Conservation (phyloP, 2,113 vertebrate species). For the Boleophthalmus pectinirostris region DNA sequence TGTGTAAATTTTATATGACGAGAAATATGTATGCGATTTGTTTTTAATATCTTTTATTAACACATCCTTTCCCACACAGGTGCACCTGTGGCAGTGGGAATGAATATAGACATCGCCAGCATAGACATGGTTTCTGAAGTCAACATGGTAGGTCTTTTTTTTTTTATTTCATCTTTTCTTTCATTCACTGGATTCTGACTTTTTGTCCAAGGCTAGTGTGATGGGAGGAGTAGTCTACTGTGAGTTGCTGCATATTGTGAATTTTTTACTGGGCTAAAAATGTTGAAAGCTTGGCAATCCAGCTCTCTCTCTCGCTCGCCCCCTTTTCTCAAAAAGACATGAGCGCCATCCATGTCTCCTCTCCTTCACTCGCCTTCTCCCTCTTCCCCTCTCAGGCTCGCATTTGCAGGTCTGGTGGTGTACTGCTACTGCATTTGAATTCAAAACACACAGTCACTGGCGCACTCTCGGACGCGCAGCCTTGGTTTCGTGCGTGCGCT, state of each 20-base stretch:
- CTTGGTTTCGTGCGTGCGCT: constrained; percentile 50
- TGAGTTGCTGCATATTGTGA: constrained; percentile 16
- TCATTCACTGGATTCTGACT: constrained; percentile 22
- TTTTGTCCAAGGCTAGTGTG: constrained; percentile 26
- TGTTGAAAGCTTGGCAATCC: constrained; percentile 22
- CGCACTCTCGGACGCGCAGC: constrained; percentile 71
- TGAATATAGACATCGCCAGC: constrained; percentile 99
- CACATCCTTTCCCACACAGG: constrained; percentile 79
- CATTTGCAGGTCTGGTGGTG: constrained; percentile 71
- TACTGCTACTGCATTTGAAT: constrained; percentile 79
- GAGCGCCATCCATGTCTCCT: constrained; percentile 52
- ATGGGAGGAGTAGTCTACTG: background rate
- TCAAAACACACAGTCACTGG: constrained; percentile 80
- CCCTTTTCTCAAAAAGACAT: constrained; percentile 44
- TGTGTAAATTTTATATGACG: constrained; percentile 67
- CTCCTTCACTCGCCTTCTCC: constrained; percentile 19
- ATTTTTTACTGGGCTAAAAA: constrained; percentile 7
- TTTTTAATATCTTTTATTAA: constrained; percentile 42
- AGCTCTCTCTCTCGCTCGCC: background rate
- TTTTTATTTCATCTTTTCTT: background rate
- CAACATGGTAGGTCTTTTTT: constrained; percentile 92
- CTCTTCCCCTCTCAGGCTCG: constrained; percentile 50
- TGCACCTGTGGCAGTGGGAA: constrained; percentile 95
- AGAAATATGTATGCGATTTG: constrained; percentile 29
- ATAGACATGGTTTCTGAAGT: constrained; percentile 99